Base-by-base conservation (phyloP, 2,113 vertebrate species). In the Montifringilla adamsi region DNA sequence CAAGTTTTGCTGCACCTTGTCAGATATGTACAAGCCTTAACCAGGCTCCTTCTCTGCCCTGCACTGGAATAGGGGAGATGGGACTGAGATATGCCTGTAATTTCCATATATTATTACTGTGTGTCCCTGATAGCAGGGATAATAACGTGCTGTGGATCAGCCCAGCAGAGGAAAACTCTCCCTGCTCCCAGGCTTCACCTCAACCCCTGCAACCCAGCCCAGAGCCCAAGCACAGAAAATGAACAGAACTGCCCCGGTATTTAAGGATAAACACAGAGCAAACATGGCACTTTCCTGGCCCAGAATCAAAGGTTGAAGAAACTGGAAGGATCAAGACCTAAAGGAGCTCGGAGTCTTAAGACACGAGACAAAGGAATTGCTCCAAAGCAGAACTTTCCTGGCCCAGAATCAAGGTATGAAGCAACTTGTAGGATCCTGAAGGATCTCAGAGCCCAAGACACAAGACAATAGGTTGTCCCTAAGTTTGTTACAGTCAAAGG, bases 21-120 rank as follows among this genome's bases (percentile, higher is more conserved):
- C 93, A 97, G 96, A 95, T 95, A 9, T 28, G 78, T 95, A 46
- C 96, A 97, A 93, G 94, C 94, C 96, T 97, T 97, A 95, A 93
- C 90, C 18, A 18, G 90, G 94, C 74, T 97, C 85, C 64, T 63
- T 80, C 87, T 88, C 90, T 70, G 43, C 79, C 67, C 85, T 92
- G 92, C 72, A 17, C 30, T 23, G 79, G 93, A 79, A 80, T 93
- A 21, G 72, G 90, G 85, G 85, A 95, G 94, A 96, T 96, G 90
- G 90, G 85, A 30, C 85, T 75, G 85, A 95, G 95, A 96, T 95
- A 97, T 28, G 79, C 47, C 59, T 33, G 20, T 37, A 88, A 93
- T 95, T 97, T 95, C 44, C 87, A 92, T 95, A 85, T 33, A 13
- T 97, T 93, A 96, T 95, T 96, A 37, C 85, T 52, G 1, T 3